These are phyloP conservation scores for Capromys pilorides DNA, from an alignment of 2,797 vertebrate genomes.

Conservation along the genomic window DNA sequence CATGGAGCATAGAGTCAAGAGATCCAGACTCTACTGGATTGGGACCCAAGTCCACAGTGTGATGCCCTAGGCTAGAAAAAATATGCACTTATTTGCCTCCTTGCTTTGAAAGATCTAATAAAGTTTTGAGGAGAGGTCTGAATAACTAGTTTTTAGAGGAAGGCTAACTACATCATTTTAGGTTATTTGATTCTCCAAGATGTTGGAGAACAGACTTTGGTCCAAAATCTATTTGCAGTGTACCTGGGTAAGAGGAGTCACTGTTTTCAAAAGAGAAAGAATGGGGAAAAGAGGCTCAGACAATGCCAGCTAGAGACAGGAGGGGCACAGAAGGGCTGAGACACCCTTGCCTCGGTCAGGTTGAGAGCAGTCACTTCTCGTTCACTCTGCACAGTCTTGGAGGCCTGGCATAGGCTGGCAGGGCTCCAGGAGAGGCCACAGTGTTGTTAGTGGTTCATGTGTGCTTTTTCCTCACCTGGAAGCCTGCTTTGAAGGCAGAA, in stretches of 20 bases:
- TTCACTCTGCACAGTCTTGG: not conserved
- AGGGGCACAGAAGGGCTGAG: not conserved
- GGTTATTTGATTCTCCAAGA: not conserved
- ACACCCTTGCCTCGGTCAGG: too few relatives aligned
- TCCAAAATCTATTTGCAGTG: not conserved
- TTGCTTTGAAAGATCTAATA: constrained; percentile 73
- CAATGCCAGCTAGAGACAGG: not conserved
- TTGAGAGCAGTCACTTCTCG: not conserved
- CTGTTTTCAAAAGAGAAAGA: not conserved
- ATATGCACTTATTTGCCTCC: constrained; percentile 45
- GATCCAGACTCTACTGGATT: not conserved
- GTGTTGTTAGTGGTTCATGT: not conserved
- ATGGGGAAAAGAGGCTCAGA: not conserved
- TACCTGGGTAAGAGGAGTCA: not conserved
- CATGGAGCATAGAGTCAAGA: not conserved
- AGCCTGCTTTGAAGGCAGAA: not conserved
- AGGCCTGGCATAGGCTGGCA: not conserved
- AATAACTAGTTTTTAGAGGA: not conserved
- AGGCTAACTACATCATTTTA: not conserved
- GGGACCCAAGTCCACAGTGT: not conserved
- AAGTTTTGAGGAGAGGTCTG: constrained; percentile 50
- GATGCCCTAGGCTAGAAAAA: not conserved
- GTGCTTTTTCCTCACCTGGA: not conserved
- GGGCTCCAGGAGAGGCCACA: not conserved
- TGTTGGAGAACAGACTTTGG: too few relatives aligned